Percentiles rank a stretch among this genome's conserved stretches.
These are phyloP conservation scores for Brassicogethes aeneus DNA, from an alignment of 2,888 invertebrate species.

Conservation along the genomic window DNA sequence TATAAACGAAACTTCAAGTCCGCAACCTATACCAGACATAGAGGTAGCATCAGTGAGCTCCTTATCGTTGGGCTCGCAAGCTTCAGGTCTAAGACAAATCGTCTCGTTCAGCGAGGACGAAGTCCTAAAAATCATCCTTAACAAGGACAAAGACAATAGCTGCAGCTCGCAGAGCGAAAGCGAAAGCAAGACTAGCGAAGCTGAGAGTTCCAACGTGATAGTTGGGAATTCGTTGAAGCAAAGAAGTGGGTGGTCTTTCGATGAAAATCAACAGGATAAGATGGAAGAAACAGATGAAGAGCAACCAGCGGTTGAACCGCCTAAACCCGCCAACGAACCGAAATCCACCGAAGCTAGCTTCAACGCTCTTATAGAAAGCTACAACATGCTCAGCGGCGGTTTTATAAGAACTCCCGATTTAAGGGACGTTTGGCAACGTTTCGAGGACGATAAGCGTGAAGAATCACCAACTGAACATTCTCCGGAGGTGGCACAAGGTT, in stretches of 20 bases:
- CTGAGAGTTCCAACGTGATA: constrained; percentile 20
- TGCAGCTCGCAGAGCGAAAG: constrained; percentile 12
- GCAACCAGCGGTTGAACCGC: background rate
- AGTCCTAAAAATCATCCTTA: constrained; percentile 60
- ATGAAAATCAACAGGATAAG: constrained; percentile 24
- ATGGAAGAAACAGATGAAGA: constrained; percentile 5
- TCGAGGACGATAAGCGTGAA: constrained; percentile 29
- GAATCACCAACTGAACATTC: background rate
- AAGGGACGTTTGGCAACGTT: constrained; percentile 51
- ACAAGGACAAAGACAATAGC: constrained; percentile 35
- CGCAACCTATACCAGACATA: constrained; percentile 16
- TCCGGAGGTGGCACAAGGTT: background rate
- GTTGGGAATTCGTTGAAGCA: constrained; percentile 59
- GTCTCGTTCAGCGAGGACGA: constrained; percentile 59
- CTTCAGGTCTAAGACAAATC: constrained; percentile 44
- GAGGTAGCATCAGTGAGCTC: constrained; percentile 37
- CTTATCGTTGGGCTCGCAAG: constrained; percentile 39
- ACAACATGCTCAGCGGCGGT: constrained; percentile 42
- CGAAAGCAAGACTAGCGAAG: background rate
- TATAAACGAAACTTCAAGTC: constrained; percentile 24
- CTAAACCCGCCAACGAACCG: constrained; percentile 12
- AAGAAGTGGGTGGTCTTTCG: constrained; percentile 56
- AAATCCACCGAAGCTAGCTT: constrained; percentile 45
- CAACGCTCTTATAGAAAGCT: constrained; percentile 51
- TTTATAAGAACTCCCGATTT: constrained; percentile 47